phyloP scores from a whole-genome alignment of 2,888 invertebrate species.

The Tetanocera ferruginea region DNA sequence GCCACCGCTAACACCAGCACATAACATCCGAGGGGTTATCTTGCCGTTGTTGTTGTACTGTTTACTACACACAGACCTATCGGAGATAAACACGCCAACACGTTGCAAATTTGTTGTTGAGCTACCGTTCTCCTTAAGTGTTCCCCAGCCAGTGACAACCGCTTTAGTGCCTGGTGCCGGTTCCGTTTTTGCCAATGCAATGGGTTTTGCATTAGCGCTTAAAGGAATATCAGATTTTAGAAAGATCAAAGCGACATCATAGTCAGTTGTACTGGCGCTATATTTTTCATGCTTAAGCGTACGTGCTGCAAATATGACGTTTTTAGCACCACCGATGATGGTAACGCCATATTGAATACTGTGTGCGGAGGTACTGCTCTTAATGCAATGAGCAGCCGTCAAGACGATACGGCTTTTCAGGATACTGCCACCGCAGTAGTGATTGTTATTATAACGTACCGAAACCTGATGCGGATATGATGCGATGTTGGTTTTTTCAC shows the following conservation, averaged over 20 bases:
- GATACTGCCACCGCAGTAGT: constrained; percentile 59
- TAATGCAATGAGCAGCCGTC: constrained; percentile 60
- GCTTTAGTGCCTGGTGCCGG: constrained; percentile 51
- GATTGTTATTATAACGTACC: constrained; percentile 29
- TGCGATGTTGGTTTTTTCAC: constrained; percentile 41
- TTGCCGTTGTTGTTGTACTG: constrained; percentile 49
- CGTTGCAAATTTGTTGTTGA: constrained; percentile 53
- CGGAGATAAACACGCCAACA: constrained; percentile 56
- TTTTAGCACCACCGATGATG: not conserved
- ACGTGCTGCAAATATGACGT: constrained; percentile 27
- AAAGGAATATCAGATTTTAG: constrained; percentile 31
- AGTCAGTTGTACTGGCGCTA: constrained; percentile 20
- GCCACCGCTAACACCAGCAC: constrained; percentile 58
- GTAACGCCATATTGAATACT: constrained; percentile 44
- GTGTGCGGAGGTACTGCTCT: constrained; percentile 2
- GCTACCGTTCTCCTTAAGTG: constrained; percentile 46
- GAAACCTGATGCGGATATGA: constrained; percentile 47
- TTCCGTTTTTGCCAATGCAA: constrained; percentile 72
- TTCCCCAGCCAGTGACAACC: constrained; percentile 62
- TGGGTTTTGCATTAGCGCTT: constrained; percentile 70
- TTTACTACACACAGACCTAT: constrained; percentile 49
- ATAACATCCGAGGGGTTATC: constrained; percentile 60
- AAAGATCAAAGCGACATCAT: constrained; percentile 48
- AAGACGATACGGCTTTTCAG: constrained; percentile 52
- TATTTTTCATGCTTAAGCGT: constrained; percentile 37